These are phyloP conservation scores for Adineta ricciae DNA, from an alignment of 2,888 invertebrate species.

Conservation along the genomic window DNA sequence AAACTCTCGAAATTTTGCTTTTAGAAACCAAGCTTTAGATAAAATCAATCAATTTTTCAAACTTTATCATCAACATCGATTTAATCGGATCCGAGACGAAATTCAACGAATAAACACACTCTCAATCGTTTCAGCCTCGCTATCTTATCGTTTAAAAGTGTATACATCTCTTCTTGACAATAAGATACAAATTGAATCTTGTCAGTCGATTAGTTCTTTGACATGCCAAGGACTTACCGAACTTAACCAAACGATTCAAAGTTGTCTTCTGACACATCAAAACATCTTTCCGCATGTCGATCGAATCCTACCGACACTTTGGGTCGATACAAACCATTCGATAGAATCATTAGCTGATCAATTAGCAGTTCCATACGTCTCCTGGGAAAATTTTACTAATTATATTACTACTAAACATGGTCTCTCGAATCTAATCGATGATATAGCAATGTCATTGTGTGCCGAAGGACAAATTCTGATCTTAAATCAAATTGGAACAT, in stretches of 20 bases:
- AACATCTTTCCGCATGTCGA: neutral
- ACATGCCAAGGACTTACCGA: neutral
- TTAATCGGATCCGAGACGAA: neutral
- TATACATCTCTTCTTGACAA: neutral
- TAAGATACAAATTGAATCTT: neutral
- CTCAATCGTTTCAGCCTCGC: neutral
- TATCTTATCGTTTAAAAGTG: neutral
- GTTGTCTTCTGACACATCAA: neutral
- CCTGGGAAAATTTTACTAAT: neutral
- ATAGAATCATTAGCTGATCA: neutral
- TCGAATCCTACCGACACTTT: constrained; percentile 13
- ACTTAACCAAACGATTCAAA: neutral
- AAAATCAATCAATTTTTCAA: neutral
- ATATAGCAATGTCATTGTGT: neutral
- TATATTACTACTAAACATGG: neutral
- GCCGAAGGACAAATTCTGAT: constrained; percentile 9
- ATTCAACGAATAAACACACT: neutral
- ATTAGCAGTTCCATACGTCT: neutral
- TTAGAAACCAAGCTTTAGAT: neutral
- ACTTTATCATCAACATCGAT: neutral
- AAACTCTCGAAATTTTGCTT: neutral
- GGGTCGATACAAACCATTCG: neutral
- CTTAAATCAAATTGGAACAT: neutral
- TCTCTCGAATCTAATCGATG: neutral
- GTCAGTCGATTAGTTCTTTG: neutral